Conservation (phyloP, 2,888 invertebrate genomes). For the Bombyx huttoni region DNA sequence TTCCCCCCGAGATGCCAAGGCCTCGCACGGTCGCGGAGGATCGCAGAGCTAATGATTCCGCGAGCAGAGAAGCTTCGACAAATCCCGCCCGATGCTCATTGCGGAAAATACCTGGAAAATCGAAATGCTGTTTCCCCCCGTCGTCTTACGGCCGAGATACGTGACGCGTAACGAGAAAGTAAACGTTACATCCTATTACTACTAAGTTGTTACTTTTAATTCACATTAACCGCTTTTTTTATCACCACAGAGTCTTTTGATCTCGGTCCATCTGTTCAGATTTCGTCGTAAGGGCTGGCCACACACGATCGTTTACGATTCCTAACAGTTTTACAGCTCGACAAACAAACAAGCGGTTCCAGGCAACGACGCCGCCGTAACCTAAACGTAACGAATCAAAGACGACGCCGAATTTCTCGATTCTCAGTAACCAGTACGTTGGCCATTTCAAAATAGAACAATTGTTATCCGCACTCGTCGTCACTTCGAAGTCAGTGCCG, state of each 20-base stretch:
- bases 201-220: constrained; percentile 62
- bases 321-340: constrained; percentile 62
- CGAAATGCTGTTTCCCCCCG: constrained; percentile 34
- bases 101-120: constrained; percentile 67
- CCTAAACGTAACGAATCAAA: constrained; percentile 54
- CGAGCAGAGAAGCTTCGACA: constrained; percentile 35
- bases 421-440: constrained; percentile 40
- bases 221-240: constrained; percentile 60
- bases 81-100: constrained; percentile 64
- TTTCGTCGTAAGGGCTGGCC: constrained; percentile 71
- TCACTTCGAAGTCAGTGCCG: constrained; percentile 8
- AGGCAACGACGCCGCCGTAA: constrained; percentile 44
- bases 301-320: constrained; percentile 69
- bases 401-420: constrained; percentile 46
- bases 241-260: constrained; percentile 59
- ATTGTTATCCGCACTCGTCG: constrained; percentile 13
- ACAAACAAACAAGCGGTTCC: constrained; percentile 69
- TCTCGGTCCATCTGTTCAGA: constrained; percentile 64
- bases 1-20: constrained; percentile 37
- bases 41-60: constrained; percentile 58
- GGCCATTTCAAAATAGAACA: constrained; percentile 24
- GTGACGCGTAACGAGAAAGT: constrained; percentile 25
- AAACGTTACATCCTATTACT: constrained; percentile 17
- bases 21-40: constrained; percentile 43
- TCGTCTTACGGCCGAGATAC: constrained; percentile 12